These are phyloP conservation scores for Copsychus sechellarum DNA, from an alignment of 2,113 vertebrate genomes.

Conservation along the genomic window DNA sequence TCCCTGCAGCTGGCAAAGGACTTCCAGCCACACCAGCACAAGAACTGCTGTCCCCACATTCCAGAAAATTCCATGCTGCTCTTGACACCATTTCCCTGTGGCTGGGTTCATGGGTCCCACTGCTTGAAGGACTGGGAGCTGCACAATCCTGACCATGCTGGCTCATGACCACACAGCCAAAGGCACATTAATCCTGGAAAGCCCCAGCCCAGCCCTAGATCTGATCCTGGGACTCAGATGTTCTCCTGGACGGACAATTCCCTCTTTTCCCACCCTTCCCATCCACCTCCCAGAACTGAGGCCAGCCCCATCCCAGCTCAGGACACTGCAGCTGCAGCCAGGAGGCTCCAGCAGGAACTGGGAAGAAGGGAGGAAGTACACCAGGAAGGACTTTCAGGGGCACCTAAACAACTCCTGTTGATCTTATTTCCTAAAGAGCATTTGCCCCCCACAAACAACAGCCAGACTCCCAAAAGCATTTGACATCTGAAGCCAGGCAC, in stretches of 20 bases:
- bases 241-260: neutral
- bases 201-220: neutral
- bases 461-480: neutral
- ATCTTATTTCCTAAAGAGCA: neutral
- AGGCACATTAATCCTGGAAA: neutral
- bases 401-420: neutral
- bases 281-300: neutral
- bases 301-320: fast-evolving
- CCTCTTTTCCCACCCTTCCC: neutral
- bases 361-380: neutral
- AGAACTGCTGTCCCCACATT: neutral
- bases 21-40: neutral
- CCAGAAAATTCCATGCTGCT: fast-evolving
- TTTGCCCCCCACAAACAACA: neutral
- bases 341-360: neutral
- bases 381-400: neutral
- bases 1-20: neutral
- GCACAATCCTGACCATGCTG: neutral
- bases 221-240: neutral
- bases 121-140: neutral
- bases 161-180: neutral
- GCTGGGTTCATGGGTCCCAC: neutral
- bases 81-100: neutral
- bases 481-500: neutral
- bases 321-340: fast-evolving